These are phyloP conservation scores for Chiloscyllium plagiosum DNA, from an alignment of 2,113 vertebrate species.

Conservation along the genomic window DNA sequence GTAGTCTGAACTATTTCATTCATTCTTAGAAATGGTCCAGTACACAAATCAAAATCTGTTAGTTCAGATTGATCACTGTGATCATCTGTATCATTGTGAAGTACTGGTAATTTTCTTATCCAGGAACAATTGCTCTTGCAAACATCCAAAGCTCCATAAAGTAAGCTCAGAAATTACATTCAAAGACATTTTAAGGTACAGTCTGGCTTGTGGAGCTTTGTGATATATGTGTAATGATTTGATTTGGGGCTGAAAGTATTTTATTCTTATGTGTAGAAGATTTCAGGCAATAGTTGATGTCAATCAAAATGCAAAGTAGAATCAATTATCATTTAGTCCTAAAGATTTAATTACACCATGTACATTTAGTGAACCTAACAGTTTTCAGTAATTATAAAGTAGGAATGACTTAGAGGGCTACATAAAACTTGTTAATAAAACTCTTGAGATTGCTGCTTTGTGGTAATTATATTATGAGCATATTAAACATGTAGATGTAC, in stretches of 20 bases:
- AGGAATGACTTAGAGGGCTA: not conserved
- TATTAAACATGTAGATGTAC: not conserved
- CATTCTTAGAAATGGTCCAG: not conserved
- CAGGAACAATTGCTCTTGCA: not conserved
- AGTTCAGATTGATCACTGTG: not conserved
- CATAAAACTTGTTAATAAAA: not conserved
- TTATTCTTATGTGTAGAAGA: not conserved
- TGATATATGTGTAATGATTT: not conserved
- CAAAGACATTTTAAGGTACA: not conserved
- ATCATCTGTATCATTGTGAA: not conserved
- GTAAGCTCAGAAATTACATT: no score
- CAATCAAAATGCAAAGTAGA: not conserved
- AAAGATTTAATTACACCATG: not conserved
- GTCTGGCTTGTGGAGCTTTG: not conserved
- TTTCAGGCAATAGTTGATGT: not conserved
- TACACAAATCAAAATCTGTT: not conserved
- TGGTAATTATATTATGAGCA: slow-evolving; percentile 8
- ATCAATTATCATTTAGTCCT: not conserved
- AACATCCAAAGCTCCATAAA: not conserved
- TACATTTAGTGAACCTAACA: not conserved
- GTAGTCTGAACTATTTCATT: not conserved
- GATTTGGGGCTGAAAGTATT: not conserved
- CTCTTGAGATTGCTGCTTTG: not conserved
- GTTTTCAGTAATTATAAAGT: not conserved
- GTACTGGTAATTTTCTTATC: not conserved